Evolutionary conservation across 2,113 vertebrate species (phyloP), one percentile per base, ranked within the genome.

Genomic region (Stomatorhinus ivindoensis): DNA sequence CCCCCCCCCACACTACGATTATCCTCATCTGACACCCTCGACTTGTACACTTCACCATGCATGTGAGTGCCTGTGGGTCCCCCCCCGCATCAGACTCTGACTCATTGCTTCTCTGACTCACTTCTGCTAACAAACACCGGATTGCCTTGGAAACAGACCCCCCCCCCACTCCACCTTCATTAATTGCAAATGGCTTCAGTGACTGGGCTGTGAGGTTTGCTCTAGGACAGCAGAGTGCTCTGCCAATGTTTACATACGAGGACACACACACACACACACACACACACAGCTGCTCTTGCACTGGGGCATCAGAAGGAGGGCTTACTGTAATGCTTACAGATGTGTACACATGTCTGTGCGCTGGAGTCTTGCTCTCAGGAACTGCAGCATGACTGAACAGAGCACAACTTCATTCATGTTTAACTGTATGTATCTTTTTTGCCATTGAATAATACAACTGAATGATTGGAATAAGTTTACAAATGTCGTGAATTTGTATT

Each of bases 81-180:
- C 35, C 76, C 50, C 50, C 65, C 55, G 55, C 42, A 51, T 51
- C 50, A 19, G 82, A 65, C 44, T 69, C 35, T 89, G 89, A 89
- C 55, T 89, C 89, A 89, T 80, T 19, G 69, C 39, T 47, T 46
- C 48, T 83, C 69, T 89, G 53, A 89, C 82, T 69, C 89, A 86
- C 89, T 11, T 58, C 50, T 44, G 17, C 82, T 69, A 86, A 86
- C 89, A 89, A 89, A 89, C 89, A 89, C 27, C 39, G 42, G 53
- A 27, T 85, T 51, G 42, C 83, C 82, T 21, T 86, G 89, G 89
- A 65, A 89, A 89, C 89, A 51, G 89, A 86, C 44, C 27, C 44
- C 42, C 80, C 35, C 88, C 82, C 50, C 48, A 21, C 31, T 9
- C 69, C 80, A 46, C 44, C 39, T 24, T 83, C 80, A 19, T 46